Evolutionary conservation across 2,113 vertebrate species (phyloP).

Genomic region (Dendropsophus ebraccatus): DNA sequence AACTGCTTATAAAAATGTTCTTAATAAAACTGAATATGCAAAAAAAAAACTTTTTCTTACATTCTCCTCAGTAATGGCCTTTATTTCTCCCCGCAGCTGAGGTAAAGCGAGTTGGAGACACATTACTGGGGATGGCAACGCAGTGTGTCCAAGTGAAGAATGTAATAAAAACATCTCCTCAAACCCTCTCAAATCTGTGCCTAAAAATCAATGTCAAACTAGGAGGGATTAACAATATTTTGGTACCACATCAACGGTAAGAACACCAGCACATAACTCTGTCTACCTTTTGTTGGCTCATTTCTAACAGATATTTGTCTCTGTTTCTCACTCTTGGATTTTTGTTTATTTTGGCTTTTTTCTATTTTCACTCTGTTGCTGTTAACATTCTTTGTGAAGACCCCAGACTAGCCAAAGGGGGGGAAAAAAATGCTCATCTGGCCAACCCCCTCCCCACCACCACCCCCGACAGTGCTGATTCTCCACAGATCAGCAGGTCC

Average conservation of each 20-base stretch:
- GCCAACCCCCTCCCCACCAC: no score
- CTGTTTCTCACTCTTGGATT: neutral
- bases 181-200: conserved; percentile 99
- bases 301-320: neutral
- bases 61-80: neutral
- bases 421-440: no score
- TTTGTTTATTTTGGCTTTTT: neutral
- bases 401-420: no score
- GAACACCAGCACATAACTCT: conserved; percentile 49
- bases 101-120: conserved; percentile 97
- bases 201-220: conserved; percentile 99
- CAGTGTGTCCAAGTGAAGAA: conserved; percentile 99
- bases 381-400: no score
- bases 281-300: neutral
- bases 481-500: no score
- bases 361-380: no score
- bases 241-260: conserved; percentile 97
- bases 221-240: conserved; percentile 98
- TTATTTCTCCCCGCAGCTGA: conserved; percentile 76
- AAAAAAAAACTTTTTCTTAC: neutral
- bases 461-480: no score
- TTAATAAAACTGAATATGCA: no score
- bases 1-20: no score
- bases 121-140: conserved; percentile 95
- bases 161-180: conserved; percentile 97